These are phyloP conservation scores for Bombycilla garrulus DNA, from an alignment of 2,113 vertebrate species.

Conservation along the genomic window DNA sequence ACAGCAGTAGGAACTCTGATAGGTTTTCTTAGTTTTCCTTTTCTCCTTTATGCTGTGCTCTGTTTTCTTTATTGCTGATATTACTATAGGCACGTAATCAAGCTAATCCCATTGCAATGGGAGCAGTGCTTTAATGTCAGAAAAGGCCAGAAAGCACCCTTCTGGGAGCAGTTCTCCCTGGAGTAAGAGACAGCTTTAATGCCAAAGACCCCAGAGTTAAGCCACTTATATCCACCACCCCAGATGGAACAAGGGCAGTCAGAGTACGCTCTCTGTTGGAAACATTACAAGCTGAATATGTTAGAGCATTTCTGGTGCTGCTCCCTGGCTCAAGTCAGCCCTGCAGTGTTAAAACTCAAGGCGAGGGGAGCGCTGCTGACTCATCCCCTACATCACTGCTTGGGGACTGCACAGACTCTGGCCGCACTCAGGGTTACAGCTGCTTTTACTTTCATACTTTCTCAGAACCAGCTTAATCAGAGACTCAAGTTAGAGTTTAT, in stretches of 20 bases:
- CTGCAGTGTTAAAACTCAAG: not conserved
- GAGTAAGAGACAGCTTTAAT: not conserved
- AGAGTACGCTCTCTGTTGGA: not conserved
- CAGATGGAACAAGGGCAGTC: not conserved
- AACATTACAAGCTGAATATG: not conserved
- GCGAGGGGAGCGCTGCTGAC: not conserved
- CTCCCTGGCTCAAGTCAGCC: not conserved
- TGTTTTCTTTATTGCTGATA: not conserved
- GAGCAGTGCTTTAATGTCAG: not conserved
- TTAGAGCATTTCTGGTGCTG: not conserved
- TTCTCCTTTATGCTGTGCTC: not conserved
- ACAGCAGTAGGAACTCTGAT: not conserved
- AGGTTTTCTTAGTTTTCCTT: not conserved
- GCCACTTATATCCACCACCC: not conserved
- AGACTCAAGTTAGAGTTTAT: not conserved
- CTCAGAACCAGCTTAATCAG: not conserved
- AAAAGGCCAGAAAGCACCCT: not conserved
- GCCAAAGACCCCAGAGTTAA: not conserved
- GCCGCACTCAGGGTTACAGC: rapidly evolving
- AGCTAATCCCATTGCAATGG: not conserved
- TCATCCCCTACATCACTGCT: rapidly evolving
- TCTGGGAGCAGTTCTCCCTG: not conserved
- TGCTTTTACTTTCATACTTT: not conserved
- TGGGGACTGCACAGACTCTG: rapidly evolving
- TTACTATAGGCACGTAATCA: not conserved